Evolutionary conservation across 2,113 vertebrate species (phyloP).

Genomic region (Cariama cristata): DNA sequence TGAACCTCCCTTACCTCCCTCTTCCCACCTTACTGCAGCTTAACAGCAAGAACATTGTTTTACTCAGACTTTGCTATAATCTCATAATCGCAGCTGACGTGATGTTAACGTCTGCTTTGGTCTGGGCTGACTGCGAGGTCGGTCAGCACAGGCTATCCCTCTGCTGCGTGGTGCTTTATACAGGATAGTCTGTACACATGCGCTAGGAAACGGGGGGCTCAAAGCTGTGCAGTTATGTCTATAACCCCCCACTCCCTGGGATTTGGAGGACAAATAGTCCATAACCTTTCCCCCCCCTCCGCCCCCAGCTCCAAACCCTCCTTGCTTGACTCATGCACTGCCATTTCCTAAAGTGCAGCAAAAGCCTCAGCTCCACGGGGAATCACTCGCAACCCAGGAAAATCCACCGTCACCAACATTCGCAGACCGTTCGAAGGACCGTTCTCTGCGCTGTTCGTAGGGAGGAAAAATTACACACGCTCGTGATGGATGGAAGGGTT

Average conservation of each 20-base stretch:
- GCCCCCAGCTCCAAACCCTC: background rate
- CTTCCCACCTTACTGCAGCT: background rate
- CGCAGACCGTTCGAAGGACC: background rate
- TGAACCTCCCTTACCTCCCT: background rate
- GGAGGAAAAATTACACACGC: background rate
- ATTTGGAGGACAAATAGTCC: background rate
- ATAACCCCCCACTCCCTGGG: background rate
- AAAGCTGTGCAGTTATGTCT: accelerated
- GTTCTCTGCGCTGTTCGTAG: background rate
- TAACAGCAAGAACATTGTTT: accelerated
- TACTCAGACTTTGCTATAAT: background rate
- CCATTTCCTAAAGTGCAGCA: background rate
- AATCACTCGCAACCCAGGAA: slow-evolving; percentile 37
- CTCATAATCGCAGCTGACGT: background rate
- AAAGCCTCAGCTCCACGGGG: accelerated
- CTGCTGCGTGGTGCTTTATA: accelerated
- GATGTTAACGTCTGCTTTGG: background rate
- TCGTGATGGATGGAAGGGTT: background rate
- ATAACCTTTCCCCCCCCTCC: too few relatives aligned
- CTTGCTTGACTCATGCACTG: background rate
- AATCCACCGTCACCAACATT: background rate
- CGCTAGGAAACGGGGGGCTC: background rate
- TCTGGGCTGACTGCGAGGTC: background rate
- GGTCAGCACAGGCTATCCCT: background rate
- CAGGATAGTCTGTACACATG: accelerated